Conservation (phyloP, 2,888 invertebrate genomes). For the Phaonia tiefii region DNA sequence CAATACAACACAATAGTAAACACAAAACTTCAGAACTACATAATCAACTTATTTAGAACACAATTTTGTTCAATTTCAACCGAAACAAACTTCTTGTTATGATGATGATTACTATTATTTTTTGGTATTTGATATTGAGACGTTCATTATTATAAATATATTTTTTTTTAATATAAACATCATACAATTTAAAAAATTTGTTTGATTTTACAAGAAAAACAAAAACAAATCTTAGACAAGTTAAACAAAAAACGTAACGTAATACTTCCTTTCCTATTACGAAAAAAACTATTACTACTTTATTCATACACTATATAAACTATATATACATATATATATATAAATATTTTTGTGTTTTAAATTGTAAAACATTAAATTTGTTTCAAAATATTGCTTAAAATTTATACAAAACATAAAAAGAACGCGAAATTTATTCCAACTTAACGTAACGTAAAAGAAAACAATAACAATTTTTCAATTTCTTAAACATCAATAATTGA, state of each 20-base stretch:
- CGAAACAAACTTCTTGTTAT: background rate
- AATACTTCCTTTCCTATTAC: conserved; percentile 44
- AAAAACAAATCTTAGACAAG: conserved; percentile 67
- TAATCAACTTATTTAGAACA: too few species aligned
- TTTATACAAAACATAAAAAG: conserved; percentile 33
- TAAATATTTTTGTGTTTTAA: conserved; percentile 52
- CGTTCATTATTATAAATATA: conserved; percentile 46
- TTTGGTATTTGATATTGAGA: conserved; percentile 52
- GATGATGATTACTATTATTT: conserved; percentile 65
- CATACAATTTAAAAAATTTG: conserved; percentile 51
- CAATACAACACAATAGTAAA: conserved; percentile 65
- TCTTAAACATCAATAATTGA: conserved; percentile 25
- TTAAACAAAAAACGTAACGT: conserved; percentile 42
- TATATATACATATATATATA: conserved; percentile 49
- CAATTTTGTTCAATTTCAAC: conserved; percentile 15
- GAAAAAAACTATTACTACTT: conserved; percentile 47
- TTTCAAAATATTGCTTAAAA: conserved; percentile 63
- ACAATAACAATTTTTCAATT: conserved; percentile 21
- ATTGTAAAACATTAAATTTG: conserved; percentile 52
- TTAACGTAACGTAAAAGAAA: conserved; percentile 52
- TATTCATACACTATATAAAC: conserved; percentile 43
- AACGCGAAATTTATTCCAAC: conserved; percentile 9
- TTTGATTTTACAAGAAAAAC: conserved; percentile 65
- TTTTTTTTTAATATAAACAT: conserved; percentile 48
- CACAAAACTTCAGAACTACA: background rate